Evolutionary conservation across 2,113 vertebrate species (phyloP).

Genomic region (Telmatochromis sp.): DNA sequence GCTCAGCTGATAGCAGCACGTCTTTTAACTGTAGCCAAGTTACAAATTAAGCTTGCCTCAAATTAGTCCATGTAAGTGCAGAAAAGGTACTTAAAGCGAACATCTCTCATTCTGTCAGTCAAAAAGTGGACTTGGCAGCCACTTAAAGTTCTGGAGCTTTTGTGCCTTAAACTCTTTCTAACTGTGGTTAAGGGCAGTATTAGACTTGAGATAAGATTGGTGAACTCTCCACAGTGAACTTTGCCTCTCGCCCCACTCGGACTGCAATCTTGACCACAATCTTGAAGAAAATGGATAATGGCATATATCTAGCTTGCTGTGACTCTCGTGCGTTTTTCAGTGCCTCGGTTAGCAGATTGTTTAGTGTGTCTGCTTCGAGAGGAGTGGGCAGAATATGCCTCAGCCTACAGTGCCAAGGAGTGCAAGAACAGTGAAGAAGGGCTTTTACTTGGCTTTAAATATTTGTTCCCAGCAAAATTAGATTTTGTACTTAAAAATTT

Average conservation of each 20-base stretch:
- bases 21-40: neutral
- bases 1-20: fast-evolving
- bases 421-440: neutral
- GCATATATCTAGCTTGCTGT: neutral
- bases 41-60: neutral
- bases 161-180: neutral
- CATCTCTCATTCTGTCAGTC: neutral
- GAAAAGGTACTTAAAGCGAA: neutral
- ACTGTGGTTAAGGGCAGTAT: neutral
- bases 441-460: neutral
- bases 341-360: neutral
- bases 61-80: neutral
- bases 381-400: neutral
- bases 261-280: neutral
- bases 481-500: neutral
- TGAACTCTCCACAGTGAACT: neutral
- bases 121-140: neutral
- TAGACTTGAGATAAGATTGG: neutral
- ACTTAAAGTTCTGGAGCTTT: neutral
- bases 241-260: fast-evolving
- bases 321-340: neutral
- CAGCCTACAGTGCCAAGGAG: neutral
- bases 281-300: neutral
- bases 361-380: neutral
- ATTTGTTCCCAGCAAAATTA: neutral